Evolutionary conservation across 2,888 invertebrate species (phyloP).

Genomic region (Polymixis lichenea): DNA sequence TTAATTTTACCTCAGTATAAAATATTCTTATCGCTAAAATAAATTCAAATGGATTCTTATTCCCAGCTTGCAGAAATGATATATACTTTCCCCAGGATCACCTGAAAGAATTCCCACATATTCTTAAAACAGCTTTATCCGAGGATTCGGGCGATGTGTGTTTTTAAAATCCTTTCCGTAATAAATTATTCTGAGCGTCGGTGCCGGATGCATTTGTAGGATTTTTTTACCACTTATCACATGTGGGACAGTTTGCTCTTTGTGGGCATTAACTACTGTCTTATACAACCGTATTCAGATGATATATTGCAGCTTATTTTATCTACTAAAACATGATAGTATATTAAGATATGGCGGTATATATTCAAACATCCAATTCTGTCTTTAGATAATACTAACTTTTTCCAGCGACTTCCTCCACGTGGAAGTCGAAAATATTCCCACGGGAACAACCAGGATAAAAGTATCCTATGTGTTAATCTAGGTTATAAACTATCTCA

Average conservation of each 20-base stretch:
- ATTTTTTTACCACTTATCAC: conserved; percentile 75
- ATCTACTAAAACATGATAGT: background rate
- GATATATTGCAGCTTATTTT: conserved; percentile 23
- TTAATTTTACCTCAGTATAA: conserved; percentile 18
- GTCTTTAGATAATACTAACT: background rate
- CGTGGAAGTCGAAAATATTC: no score
- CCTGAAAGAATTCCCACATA: conserved; percentile 86
- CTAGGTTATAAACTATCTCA: no score
- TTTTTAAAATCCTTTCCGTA: conserved; percentile 87
- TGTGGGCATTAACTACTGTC: conserved; percentile 55
- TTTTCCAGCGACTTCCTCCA: no score
- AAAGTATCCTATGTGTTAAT: no score
- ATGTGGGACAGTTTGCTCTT: conserved; percentile 67
- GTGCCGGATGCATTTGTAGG: conserved; percentile 80
- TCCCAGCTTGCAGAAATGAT: conserved; percentile 65
- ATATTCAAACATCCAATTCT: background rate
- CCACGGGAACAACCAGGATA: no score
- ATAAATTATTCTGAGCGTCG: conserved; percentile 86
- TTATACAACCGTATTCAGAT: conserved; percentile 24
- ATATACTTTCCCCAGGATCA: conserved; percentile 77
- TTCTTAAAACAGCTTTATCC: conserved; percentile 86
- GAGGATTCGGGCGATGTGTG: conserved; percentile 83
- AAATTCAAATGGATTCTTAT: conserved; percentile 60
- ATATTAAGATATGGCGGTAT: background rate
- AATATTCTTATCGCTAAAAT: conserved; percentile 41